phyloP scores from a whole-genome alignment of 2,888 invertebrate genomes.

The Embidobia sp. region DNA sequence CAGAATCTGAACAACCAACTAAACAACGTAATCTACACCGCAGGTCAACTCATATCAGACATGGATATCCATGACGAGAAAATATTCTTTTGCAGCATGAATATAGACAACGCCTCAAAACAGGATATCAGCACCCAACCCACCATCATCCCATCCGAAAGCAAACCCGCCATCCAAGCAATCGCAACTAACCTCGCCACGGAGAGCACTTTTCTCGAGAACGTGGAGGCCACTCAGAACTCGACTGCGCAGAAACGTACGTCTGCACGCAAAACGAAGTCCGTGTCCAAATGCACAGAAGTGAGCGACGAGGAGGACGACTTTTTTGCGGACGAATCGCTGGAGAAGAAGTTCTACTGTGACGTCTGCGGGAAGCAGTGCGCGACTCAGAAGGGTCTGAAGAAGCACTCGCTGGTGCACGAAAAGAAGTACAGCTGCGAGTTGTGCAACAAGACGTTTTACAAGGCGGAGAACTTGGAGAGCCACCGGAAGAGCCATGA shows the following conservation, averaged over 20 bases:
- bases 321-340: slow-evolving; percentile 71
- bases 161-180: no score
- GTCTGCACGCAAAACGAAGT: slow-evolving; percentile 73
- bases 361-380: slow-evolving; percentile 75
- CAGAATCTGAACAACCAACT: slow-evolving; percentile 39
- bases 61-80: slow-evolving; percentile 68
- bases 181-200: no score
- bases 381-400: slow-evolving; percentile 76
- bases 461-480: slow-evolving; percentile 76
- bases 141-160: no score
- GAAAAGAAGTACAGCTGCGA: slow-evolving; percentile 77
- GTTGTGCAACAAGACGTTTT: slow-evolving; percentile 76
- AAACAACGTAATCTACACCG: slow-evolving; percentile 70
- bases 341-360: slow-evolving; percentile 74
- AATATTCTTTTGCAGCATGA: slow-evolving; percentile 70
- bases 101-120: slow-evolving; percentile 63
- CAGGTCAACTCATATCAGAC: slow-evolving; percentile 59
- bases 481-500: slow-evolving; percentile 69
- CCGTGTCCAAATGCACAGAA: slow-evolving; percentile 66
- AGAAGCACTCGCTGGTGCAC: slow-evolving; percentile 77
- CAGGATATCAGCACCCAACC: no score
- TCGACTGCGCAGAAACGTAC: slow-evolving; percentile 68
- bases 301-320: slow-evolving; percentile 74
- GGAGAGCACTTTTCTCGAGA: background rate
- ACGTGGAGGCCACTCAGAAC: slow-evolving; percentile 23